These are phyloP conservation scores for Agrotis ipsilon DNA, from an alignment of 2,888 invertebrate genomes.

Conservation along the genomic window DNA sequence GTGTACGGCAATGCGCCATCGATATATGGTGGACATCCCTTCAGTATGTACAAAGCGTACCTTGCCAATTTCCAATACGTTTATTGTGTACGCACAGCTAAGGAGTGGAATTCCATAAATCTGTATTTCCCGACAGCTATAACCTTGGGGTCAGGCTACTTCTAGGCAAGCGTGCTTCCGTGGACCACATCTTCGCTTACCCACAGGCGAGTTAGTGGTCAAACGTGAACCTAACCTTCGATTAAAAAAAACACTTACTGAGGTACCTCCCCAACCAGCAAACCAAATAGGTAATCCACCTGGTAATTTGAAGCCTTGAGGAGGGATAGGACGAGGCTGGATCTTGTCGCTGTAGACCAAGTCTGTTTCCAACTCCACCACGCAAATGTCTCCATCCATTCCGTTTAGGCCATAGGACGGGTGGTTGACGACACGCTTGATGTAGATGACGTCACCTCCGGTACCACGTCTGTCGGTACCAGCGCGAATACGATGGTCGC, in stretches of 20 bases:
- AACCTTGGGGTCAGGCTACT: too few species aligned
- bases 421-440: constrained; percentile 65
- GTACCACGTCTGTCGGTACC: constrained; percentile 65
- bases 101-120: too few species aligned
- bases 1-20: too few species aligned
- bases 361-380: constrained; percentile 59
- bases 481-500: constrained; percentile 68
- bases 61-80: too few species aligned
- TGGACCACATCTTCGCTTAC: too few species aligned
- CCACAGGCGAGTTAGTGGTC: too few species aligned
- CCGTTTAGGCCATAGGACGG: constrained; percentile 59
- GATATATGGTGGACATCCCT: too few species aligned
- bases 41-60: too few species aligned
- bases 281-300: constrained; percentile 65
- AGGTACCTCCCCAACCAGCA: constrained; percentile 71
- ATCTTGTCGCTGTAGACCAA: constrained; percentile 58
- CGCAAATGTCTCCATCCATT: constrained; percentile 69
- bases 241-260: constrained; percentile 56
- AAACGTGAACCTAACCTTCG: too few species aligned
- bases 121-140: too few species aligned
- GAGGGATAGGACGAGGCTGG: constrained; percentile 51
- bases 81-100: too few species aligned
- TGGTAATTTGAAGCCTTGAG: constrained; percentile 50
- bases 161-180: too few species aligned
- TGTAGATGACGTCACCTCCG: constrained; percentile 63